Evolutionary conservation across 2,113 vertebrate genomes (phyloP).

Genomic region (Alexandromys fortis): DNA sequence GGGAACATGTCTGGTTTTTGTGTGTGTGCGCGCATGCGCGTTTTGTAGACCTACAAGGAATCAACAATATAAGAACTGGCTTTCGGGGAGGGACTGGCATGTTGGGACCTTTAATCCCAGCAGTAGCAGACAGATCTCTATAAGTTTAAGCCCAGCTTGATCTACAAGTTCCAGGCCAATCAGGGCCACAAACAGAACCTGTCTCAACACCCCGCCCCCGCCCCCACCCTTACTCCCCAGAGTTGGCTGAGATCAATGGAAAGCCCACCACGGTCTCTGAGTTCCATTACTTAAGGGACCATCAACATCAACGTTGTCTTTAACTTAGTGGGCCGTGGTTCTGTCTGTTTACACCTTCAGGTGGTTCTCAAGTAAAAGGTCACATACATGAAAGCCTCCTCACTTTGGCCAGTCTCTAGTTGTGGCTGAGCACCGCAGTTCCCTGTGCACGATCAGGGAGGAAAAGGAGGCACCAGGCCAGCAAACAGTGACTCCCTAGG

Average conservation of each 20-base stretch:
- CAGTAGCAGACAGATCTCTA: neutral
- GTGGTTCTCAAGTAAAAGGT: neutral
- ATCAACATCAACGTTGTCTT: neutral
- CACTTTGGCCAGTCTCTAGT: neutral
- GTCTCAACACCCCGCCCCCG: neutral
- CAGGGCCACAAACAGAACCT: neutral
- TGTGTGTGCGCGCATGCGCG: too few relatives aligned
- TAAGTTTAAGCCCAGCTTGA: neutral
- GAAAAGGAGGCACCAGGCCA: neutral
- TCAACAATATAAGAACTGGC: neutral
- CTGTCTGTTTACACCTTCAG: neutral
- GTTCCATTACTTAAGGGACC: neutral
- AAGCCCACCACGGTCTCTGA: neutral
- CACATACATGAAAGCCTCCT: neutral
- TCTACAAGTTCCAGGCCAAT: neutral
- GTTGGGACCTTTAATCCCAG: neutral
- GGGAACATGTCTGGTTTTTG: neutral
- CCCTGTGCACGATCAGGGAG: neutral
- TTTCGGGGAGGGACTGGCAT: neutral
- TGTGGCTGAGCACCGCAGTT: neutral
- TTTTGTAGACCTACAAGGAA: neutral
- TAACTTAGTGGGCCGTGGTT: neutral
- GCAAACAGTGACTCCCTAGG: neutral
- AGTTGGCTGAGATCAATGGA: neutral
- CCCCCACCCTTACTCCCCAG: neutral